Conservation (phyloP, 2,113 vertebrate genomes). For the Archocentrus centrarchus region DNA sequence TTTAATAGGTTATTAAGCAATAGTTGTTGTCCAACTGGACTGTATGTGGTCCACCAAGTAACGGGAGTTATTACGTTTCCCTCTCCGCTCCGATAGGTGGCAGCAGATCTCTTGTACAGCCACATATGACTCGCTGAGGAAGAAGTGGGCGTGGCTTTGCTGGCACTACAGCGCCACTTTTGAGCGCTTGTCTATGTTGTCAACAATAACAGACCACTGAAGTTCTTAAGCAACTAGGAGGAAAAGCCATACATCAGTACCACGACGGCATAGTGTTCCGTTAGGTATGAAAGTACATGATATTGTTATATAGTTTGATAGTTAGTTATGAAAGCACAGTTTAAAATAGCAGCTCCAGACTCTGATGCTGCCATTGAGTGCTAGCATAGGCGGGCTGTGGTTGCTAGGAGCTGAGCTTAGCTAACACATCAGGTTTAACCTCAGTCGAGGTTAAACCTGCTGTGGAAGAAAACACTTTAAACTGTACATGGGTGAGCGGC, state of each 20-base stretch:
- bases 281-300: not conserved
- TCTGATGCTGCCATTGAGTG: not conserved
- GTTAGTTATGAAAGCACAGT: not conserved
- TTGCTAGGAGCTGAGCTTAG: slow-evolving; percentile 50
- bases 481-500: not conserved
- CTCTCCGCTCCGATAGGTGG: slow-evolving; percentile 22
- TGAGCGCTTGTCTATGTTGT: slow-evolving; percentile 20
- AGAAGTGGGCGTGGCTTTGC: slow-evolving; percentile 10
- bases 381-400: slow-evolving; percentile 5
- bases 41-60: not conserved
- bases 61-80: not conserved
- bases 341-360: not conserved
- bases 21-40: not conserved
- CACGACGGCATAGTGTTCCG: not conserved
- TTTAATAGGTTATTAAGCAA: not conserved
- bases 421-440: slow-evolving; percentile 12
- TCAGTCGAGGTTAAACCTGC: not conserved
- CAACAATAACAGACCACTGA: not conserved
- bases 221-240: slow-evolving; percentile 6
- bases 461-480: not conserved
- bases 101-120: not conserved
- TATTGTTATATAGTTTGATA: not conserved
- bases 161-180: slow-evolving; percentile 66
- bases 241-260: not conserved
- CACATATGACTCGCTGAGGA: not conserved